phyloP scores from a whole-genome alignment of 2,888 invertebrate species.

The Cloeon dipterum region DNA sequence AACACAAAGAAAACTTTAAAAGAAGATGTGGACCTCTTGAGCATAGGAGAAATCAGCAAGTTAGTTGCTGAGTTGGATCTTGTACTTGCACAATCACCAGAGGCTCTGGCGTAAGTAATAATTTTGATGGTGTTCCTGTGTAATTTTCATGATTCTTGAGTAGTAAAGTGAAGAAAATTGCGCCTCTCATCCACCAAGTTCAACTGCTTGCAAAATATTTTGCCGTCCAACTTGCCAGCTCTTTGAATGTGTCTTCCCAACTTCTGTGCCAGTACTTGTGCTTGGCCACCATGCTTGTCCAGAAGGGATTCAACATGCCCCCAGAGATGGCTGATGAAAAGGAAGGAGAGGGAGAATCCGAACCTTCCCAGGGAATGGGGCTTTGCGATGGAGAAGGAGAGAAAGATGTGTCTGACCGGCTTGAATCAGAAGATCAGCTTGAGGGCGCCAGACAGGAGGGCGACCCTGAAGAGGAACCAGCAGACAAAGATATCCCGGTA shows the following conservation, averaged over 20 bases:
- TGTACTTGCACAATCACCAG: no score
- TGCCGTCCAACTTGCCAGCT: constrained; percentile 50
- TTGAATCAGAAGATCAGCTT: constrained; percentile 79
- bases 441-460: constrained; percentile 71
- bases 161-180: constrained; percentile 21
- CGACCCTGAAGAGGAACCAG: constrained; percentile 40
- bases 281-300: constrained; percentile 60
- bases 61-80: no score
- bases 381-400: constrained; percentile 82
- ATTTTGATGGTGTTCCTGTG: no score
- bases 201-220: constrained; percentile 52
- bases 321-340: constrained; percentile 58
- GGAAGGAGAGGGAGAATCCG: constrained; percentile 28
- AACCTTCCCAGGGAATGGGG: constrained; percentile 41
- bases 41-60: no score
- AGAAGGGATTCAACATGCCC: constrained; percentile 84
- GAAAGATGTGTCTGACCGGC: constrained; percentile 85
- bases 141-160: no score
- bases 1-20: no score
- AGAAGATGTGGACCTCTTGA: no score
- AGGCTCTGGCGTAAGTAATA: no score
- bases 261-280: constrained; percentile 59
- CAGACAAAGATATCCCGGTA: constrained; percentile 46
- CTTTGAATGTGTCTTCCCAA: constrained; percentile 59
- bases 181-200: constrained; percentile 59